A percentile compares a stretch with the other conserved stretches of the same genome.
phyloP scores from a whole-genome alignment of 2,888 invertebrate genomes.

The Trissolcus japonicus region DNA sequence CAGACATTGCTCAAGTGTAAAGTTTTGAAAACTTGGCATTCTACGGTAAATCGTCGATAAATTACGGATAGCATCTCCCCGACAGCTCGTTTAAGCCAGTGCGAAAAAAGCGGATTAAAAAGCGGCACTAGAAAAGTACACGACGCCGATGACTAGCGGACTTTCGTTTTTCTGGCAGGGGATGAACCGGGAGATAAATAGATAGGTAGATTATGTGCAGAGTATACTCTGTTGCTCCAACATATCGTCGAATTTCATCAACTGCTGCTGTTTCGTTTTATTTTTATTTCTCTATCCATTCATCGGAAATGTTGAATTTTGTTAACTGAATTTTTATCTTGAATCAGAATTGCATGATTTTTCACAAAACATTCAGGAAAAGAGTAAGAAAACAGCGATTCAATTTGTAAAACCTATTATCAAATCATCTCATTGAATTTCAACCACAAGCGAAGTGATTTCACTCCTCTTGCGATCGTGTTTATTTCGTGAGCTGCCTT shows the following conservation, averaged over 20 bases:
- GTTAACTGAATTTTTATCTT: too few species aligned
- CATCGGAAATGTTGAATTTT: too few species aligned
- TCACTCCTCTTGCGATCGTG: background rate
- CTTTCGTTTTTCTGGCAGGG: constrained; percentile 19
- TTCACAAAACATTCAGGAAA: too few species aligned
- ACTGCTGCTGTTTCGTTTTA: too few species aligned
- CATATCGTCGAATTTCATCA: too few species aligned
- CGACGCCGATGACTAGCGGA: constrained; percentile 16
- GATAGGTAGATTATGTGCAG: constrained; percentile 33
- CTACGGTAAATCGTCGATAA: constrained; percentile 61
- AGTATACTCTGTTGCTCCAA: too few species aligned
- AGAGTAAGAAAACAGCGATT: too few species aligned
- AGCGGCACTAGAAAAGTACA: constrained; percentile 29
- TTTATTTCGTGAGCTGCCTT: background rate
- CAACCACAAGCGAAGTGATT: too few species aligned
- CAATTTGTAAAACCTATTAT: too few species aligned
- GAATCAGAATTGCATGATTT: too few species aligned
- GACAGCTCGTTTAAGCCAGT: constrained; percentile 35
- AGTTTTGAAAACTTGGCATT: constrained; percentile 62
- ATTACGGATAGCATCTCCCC: constrained; percentile 32
- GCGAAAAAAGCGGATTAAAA: constrained; percentile 50
- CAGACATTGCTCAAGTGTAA: constrained; percentile 43
- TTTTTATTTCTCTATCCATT: too few species aligned
- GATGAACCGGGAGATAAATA: constrained; percentile 26
- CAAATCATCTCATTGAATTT: too few species aligned